Conservation (phyloP, 2,797 vertebrate genomes). For the Antrozous pallidus region DNA sequence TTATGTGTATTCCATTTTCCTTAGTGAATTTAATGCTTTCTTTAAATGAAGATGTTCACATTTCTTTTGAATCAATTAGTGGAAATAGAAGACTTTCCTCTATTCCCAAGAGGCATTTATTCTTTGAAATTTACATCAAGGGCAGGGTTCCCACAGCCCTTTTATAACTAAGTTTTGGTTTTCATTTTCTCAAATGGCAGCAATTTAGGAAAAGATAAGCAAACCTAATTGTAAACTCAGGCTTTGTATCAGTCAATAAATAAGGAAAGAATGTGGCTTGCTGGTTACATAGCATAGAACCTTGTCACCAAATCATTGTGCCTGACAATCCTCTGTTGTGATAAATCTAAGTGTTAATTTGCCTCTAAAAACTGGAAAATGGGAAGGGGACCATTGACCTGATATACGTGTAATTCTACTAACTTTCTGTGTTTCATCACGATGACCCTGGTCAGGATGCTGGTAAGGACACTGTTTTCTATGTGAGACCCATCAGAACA, state of each 20-base stretch:
- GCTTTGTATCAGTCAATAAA: not conserved
- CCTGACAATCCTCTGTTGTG: not conserved
- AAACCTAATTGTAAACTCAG: not conserved
- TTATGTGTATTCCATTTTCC: not conserved
- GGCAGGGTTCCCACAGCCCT: not conserved
- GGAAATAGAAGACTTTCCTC: not conserved
- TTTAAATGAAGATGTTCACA: not conserved
- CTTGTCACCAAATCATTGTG: not conserved
- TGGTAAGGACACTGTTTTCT: not conserved
- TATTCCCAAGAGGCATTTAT: not conserved
- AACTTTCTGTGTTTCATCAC: not conserved
- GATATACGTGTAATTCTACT: not conserved
- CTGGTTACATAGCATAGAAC: not conserved
- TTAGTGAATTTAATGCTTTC: not conserved
- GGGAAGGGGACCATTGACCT: not conserved
- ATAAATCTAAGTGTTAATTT: not conserved
- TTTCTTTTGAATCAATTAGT: not conserved
- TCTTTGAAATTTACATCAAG: not conserved
- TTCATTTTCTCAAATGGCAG: not conserved
- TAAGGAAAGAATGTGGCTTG: not conserved
- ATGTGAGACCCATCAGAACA: not conserved
- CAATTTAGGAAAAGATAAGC: not conserved
- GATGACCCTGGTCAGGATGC: not conserved
- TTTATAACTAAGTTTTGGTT: not conserved
- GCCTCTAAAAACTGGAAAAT: constrained; percentile 4